Evolutionary conservation across 1,140 invertebrate genomes (phyloP).

Genomic region (Helicoverpa zea): DNA sequence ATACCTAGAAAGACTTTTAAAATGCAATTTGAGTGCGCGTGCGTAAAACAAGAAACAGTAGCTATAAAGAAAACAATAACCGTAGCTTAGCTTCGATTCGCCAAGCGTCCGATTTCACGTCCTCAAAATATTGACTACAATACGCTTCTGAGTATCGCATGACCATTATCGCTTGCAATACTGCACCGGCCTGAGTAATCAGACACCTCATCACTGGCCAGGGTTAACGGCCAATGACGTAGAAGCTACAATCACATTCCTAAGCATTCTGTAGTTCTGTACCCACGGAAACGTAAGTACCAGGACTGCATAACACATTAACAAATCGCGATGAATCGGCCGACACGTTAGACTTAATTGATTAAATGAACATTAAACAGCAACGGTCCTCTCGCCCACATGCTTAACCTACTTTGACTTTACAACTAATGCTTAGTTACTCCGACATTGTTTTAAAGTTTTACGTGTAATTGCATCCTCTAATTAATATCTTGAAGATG

Average conservation of each 20-base stretch:
- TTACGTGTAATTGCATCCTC: slow-evolving; percentile 29
- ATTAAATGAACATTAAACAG: slow-evolving; percentile 14
- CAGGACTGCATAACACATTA: not conserved
- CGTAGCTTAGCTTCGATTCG: not conserved
- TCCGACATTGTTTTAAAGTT: slow-evolving; percentile 3
- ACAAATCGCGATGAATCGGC: not conserved
- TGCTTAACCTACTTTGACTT: slow-evolving; percentile 20
- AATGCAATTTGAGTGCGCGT: too few relatives aligned
- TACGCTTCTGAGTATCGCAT: slow-evolving; percentile 21
- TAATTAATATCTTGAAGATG: slow-evolving; percentile 41
- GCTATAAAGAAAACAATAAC: not conserved
- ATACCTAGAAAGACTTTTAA: too few relatives aligned
- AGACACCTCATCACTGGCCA: slow-evolving; percentile 9
- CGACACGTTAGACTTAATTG: slow-evolving; percentile 4
- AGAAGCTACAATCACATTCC: not conserved
- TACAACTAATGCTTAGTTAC: slow-evolving; percentile 1
- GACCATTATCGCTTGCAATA: not conserved
- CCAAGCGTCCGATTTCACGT: slow-evolving; percentile 20
- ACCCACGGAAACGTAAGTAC: not conserved
- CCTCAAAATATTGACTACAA: slow-evolving; percentile 7
- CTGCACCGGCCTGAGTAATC: slow-evolving; percentile 22
- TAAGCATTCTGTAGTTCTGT: not conserved
- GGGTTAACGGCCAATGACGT: not conserved
- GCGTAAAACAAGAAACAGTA: not conserved
- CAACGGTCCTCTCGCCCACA: slow-evolving; percentile 3